phyloP scores from a whole-genome alignment of 1,140 invertebrate genomes.

The Psilanteris sp. region DNA sequence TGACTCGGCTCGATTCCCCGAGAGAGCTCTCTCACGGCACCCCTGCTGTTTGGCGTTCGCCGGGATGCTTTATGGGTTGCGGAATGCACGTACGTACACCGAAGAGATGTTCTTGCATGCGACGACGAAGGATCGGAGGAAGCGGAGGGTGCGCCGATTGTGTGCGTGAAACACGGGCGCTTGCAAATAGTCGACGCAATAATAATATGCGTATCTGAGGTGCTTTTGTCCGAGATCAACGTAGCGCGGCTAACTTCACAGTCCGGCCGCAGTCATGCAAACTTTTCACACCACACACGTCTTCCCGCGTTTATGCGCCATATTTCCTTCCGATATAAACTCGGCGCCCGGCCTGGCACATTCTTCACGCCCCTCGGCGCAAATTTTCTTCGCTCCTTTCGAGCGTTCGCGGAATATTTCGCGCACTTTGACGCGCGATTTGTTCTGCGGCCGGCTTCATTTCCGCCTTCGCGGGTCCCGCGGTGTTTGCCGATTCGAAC shows the following conservation, averaged over 20 bases:
- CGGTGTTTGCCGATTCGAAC: too few relatives aligned
- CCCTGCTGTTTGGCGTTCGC: slow-evolving; percentile 62
- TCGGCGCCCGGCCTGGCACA: slow-evolving; percentile 38
- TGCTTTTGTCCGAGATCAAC: slow-evolving; percentile 72
- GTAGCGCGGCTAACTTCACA: slow-evolving; percentile 71
- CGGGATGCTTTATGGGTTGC: slow-evolving; percentile 65
- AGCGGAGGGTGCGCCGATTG: slow-evolving; percentile 55
- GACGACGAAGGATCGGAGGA: slow-evolving; percentile 12
- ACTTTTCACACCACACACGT: slow-evolving; percentile 71
- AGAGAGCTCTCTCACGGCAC: slow-evolving; percentile 60
- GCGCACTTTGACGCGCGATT: slow-evolving; percentile 31
- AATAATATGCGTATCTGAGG: slow-evolving; percentile 67
- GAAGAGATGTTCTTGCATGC: slow-evolving; percentile 50
- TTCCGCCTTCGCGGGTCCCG: too few relatives aligned
- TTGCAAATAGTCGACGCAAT: slow-evolving; percentile 66
- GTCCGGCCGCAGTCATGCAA: slow-evolving; percentile 71
- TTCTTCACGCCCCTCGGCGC: slow-evolving; percentile 48
- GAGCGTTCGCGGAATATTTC: slow-evolving; percentile 20
- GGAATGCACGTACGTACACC: slow-evolving; percentile 54
- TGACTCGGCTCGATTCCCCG: slow-evolving; percentile 29
- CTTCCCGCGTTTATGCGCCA: slow-evolving; percentile 63
- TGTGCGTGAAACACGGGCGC: slow-evolving; percentile 63
- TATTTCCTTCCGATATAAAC: slow-evolving; percentile 64
- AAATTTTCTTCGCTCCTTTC: slow-evolving; percentile 55
- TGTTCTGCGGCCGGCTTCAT: too few relatives aligned